Percentiles rank a stretch among this genome's conserved stretches.
Conservation (phyloP, 2,797 vertebrate genomes). For the Sebastes diploproa region DNA sequence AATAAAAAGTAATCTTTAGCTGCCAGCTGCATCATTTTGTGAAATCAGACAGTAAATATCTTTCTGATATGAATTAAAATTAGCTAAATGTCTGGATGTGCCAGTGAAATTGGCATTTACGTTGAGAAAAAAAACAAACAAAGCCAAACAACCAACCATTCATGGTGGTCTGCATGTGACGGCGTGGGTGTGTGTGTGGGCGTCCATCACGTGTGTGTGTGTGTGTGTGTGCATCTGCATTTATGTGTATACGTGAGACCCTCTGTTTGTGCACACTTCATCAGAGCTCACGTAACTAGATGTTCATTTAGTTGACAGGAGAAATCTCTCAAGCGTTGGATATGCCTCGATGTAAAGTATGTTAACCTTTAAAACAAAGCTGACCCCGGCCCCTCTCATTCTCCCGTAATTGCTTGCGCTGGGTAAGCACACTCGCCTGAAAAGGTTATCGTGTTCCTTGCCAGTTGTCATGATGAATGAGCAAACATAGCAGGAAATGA, state of each 20-base stretch:
- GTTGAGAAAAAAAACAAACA: constrained; percentile 2
- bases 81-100: background rate
- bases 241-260: constrained; percentile 1
- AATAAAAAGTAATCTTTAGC: too few species aligned
- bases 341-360: constrained; percentile 77
- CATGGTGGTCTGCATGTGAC: background rate
- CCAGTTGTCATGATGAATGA: constrained; percentile 77
- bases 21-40: too few species aligned
- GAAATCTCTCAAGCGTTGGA: constrained; percentile 71
- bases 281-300: constrained; percentile 67
- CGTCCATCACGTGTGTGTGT: background rate
- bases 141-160: background rate
- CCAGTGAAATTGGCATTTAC: constrained; percentile 41
- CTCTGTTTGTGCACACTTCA: constrained; percentile 47
- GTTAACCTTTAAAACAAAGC: constrained; percentile 85
- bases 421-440: constrained; percentile 75
- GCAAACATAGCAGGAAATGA: constrained; percentile 64
- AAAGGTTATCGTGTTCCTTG: constrained; percentile 80
- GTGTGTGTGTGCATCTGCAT: background rate
- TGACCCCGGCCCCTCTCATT: constrained; percentile 73
- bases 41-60: too few species aligned
- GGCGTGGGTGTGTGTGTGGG: constrained; percentile 15
- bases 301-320: constrained; percentile 75
- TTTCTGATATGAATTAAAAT: too few species aligned
- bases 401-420: constrained; percentile 77